These are phyloP conservation scores for Trichogramma evanescens DNA, from an alignment of 2,888 invertebrate genomes.

Conservation along the genomic window DNA sequence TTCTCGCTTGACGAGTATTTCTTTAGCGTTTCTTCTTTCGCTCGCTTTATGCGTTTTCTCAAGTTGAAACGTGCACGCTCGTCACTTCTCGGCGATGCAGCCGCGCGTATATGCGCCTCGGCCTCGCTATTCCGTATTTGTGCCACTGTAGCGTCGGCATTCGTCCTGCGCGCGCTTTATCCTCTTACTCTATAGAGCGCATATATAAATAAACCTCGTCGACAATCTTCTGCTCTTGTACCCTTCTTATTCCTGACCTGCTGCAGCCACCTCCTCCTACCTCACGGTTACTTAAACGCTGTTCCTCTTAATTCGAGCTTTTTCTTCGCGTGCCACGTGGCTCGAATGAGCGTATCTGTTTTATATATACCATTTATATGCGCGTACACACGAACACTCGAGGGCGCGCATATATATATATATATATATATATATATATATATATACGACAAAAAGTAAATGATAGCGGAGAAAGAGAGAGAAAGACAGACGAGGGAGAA, in stretches of 20 bases:
- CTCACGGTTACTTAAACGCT: slow-evolving; percentile 6
- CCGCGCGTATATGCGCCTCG: not conserved
- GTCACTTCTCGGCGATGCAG: not conserved
- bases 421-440: slow-evolving; percentile 3
- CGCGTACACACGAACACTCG: too few relatives aligned
- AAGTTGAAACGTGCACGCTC: slow-evolving; percentile 9
- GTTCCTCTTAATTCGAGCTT: slow-evolving; percentile 12
- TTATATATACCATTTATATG: too few relatives aligned
- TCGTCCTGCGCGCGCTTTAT: too few relatives aligned
- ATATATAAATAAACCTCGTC: not conserved
- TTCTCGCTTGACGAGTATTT: not conserved
- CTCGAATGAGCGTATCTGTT: too few relatives aligned
- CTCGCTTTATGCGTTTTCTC: not conserved
- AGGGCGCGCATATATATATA: slow-evolving; percentile 4
- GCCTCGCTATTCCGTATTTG: not conserved
- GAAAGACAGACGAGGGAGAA: not conserved
- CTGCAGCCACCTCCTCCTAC: not conserved
- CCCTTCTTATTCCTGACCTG: slow-evolving; percentile 12
- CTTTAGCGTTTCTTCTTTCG: not conserved
- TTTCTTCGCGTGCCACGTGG: not conserved
- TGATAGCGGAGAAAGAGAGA: not conserved
- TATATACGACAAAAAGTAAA: not conserved
- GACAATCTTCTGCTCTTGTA: not conserved
- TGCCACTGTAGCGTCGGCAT: too few relatives aligned
- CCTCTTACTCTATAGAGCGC: not conserved